A percentile compares a stretch with the other conserved stretches of the same genome.
Conservation (phyloP, 2,113 vertebrate species). For the Calyptomena viridis region DNA sequence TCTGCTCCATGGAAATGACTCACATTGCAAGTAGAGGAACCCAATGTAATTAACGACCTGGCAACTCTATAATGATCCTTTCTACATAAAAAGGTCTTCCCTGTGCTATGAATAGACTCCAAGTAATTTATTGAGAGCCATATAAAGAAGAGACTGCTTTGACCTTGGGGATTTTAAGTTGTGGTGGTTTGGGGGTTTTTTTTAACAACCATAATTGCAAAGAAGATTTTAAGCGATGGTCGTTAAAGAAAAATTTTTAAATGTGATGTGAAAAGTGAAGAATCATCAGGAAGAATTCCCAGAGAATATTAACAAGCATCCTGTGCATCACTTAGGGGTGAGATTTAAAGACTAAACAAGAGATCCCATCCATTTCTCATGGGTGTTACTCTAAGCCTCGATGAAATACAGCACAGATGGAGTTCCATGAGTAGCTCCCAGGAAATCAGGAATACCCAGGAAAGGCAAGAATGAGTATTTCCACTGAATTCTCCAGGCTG, state of each 20-base stretch:
- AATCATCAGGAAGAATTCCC: not conserved
- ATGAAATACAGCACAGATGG: not conserved
- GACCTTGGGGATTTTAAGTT: slow-evolving; percentile 57
- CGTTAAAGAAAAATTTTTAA: not conserved
- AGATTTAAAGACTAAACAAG: not conserved
- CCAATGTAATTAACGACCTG: slow-evolving; percentile 79
- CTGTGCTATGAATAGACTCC: slow-evolving; percentile 67
- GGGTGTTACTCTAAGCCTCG: not conserved
- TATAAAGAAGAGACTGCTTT: slow-evolving; percentile 61
- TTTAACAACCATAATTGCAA: slow-evolving; percentile 11
- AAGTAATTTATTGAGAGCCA: slow-evolving; percentile 62
- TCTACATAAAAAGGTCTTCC: slow-evolving; percentile 73
- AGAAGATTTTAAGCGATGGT: slow-evolving; percentile 33
- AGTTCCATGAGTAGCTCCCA: not conserved
- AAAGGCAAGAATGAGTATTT: not conserved
- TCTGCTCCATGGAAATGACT: slow-evolving; percentile 68
- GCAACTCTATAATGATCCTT: slow-evolving; percentile 74
- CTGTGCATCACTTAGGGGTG: not conserved
- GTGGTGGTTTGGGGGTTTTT: not conserved
- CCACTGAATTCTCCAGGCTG: not conserved
- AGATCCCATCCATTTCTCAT: not conserved
- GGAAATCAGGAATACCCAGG: not conserved
- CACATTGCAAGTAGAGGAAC: slow-evolving; percentile 56
- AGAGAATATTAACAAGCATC: slow-evolving; percentile 2
- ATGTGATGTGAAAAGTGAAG: not conserved